Evolutionary conservation across 2,888 invertebrate species (phyloP), one percentile per base, ranked within the genome.

Genomic region (Conomelus anceps): DNA sequence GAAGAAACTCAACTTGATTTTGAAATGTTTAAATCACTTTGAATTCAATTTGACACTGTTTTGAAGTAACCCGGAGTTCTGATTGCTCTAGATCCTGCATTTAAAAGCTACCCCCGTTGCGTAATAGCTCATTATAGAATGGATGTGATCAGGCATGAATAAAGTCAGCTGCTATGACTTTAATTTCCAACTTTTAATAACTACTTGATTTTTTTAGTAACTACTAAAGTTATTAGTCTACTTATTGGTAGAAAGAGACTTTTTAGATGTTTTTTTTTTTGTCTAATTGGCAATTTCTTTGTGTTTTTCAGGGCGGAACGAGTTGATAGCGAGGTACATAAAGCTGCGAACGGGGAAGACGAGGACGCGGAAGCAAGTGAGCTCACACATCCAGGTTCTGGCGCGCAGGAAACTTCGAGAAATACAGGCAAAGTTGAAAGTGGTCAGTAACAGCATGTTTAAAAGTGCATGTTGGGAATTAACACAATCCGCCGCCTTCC

Each of bases 341-440:
- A 99, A 99, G 95, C 95, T 99, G 93, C 96, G 99, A 93, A 99
- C 99, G 92, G 99, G 99, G 92, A 99, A 99, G 94, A 99, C 99
- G 94, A 96, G 99, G 94, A 99, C 99, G 93, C 95, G 99, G 93
- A 99, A 99, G 94, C 99, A 99, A 95, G 99, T 99, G 93, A 99
- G 99, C 93, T 99, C 99, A 93, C 99, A 99, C 94, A 99, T 99
- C 94, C 99, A 99, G 95, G 99, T 99, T 93, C 96, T 99, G 93
- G 99, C 99, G 92, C 96, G 99, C 94, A 96, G 99, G 94, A 99
- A 99, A 95, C 95, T 99, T 92, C 96, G 99, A 92, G 99, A 99
- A 95, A 98, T 99, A 92, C 99, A 99, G 94, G 97, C 98, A 92
- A 99, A 99, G 96, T 96, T 98, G 92, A 99, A 99, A 97, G 98